Base-by-base conservation (phyloP, 1,140 invertebrate species). In the Diorhabda carinulata region DNA sequence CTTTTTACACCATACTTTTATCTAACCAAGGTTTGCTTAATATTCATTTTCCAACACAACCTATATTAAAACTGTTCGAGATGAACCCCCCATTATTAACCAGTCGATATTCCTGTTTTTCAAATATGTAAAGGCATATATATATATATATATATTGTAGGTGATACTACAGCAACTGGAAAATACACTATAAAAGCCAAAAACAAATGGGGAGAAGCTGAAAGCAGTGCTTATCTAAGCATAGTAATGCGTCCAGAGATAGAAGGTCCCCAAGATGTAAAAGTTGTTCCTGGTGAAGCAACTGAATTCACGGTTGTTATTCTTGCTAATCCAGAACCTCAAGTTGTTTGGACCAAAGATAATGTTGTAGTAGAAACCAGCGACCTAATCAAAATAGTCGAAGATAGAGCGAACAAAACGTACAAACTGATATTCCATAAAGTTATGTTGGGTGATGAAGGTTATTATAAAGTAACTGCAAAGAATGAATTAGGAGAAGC, bases 191-290 rank as follows among this genome's bases (percentile, higher is more conserved):
- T 95, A n/a, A 86, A 88, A 76, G 88, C 91, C 0, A 87, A 87
- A 72, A 95, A 95, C 80, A 88, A 92, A 75, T 90, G 89, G 78
- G 93, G 92, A 3, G 85, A 91, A 67, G 85, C 85, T 40, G 86
- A 88, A 76, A 86, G 87, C 61, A 88, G 86, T 61, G 90, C 90
- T 8, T 84, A 87, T 25, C 82, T 94, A 8, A 90, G 91, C 76
- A 88, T 95, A 43, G 79, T 93, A 2, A 82, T 92, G 7, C 84
- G 88, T 70, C 92, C 92, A 0, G 88, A 92, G 82, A 89, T 95
- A 57, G 85, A 89, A 61, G 86, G 87, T 2, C 86, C 93, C 7
- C 87, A 89, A 71, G 91, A 94, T 78, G 79, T 89, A n/a, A 86
- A 83, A 40, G 87, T 88, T 41, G 85, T 89, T 69, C 92, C 92